Evolutionary conservation across 2,113 vertebrate species (phyloP).

Genomic region (Amphiprion percula): DNA sequence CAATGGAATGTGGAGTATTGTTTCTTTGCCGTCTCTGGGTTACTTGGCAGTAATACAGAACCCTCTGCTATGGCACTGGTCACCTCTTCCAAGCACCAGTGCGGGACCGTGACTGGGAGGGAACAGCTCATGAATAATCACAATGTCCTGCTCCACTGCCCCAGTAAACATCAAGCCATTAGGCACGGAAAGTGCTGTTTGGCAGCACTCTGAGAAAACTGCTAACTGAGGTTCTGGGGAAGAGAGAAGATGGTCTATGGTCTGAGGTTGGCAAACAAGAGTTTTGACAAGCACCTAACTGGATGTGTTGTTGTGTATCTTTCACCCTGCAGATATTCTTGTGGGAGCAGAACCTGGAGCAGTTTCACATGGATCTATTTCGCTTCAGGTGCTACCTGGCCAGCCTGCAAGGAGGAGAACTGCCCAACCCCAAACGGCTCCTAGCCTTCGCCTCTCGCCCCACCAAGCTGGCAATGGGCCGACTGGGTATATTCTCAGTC

Average conservation of each 20-base stretch:
- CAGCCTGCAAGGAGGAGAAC: slow-evolving; percentile 95
- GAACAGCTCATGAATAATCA: slow-evolving; percentile 66
- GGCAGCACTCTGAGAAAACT: slow-evolving; percentile 40
- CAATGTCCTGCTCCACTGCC: slow-evolving; percentile 68
- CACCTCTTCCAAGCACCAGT: slow-evolving; percentile 58
- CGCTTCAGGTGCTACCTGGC: slow-evolving; percentile 95
- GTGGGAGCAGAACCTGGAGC: slow-evolving; percentile 98
- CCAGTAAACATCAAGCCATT: slow-evolving; percentile 64
- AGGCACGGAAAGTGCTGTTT: slow-evolving; percentile 34
- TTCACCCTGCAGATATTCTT: slow-evolving; percentile 89
- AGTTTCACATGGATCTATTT: slow-evolving; percentile 98
- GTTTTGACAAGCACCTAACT: slow-evolving; percentile 23
- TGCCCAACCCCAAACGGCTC: slow-evolving; percentile 95
- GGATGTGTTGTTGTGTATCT: slow-evolving; percentile 18
- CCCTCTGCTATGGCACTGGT: slow-evolving; percentile 40
- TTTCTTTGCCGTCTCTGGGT: slow-evolving; percentile 68
- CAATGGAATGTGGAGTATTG: slow-evolving; percentile 80
- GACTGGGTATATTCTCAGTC: slow-evolving; percentile 95
- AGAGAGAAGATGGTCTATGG: slow-evolving; percentile 18
- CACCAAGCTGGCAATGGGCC: slow-evolving; percentile 96
- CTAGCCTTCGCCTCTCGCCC: slow-evolving; percentile 95
- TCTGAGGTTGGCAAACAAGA: slow-evolving; percentile 32
- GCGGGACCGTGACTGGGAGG: slow-evolving; percentile 64
- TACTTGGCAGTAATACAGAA: slow-evolving; percentile 69
- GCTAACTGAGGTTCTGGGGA: slow-evolving; percentile 19